Evolutionary conservation across 2,797 vertebrate species (phyloP).

Genomic region (Fistularia tabacaria): DNA sequence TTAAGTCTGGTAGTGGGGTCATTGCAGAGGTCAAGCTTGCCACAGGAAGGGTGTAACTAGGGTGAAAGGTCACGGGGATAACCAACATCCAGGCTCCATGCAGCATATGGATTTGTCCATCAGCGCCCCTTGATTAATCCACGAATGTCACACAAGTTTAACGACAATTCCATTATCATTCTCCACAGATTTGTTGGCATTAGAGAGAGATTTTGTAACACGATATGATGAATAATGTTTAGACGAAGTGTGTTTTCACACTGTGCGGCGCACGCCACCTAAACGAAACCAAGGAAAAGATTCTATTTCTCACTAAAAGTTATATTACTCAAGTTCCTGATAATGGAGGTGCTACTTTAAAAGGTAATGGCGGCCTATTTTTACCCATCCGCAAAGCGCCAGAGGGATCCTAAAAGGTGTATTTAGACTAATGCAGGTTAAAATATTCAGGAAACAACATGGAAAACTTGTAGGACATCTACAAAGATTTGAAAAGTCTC

Average conservation of each 20-base stretch:
- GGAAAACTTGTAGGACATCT: too few relatives aligned
- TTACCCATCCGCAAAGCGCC: too few relatives aligned
- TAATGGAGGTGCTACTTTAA: too few relatives aligned
- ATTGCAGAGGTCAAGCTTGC: constrained; percentile 53
- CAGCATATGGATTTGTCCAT: constrained; percentile 50
- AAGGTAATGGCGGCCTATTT: too few relatives aligned
- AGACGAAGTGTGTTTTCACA: constrained; percentile 3
- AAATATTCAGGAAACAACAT: too few relatives aligned
- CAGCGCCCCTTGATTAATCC: constrained; percentile 17
- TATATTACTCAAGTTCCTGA: too few relatives aligned
- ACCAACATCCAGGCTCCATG: constrained; percentile 15
- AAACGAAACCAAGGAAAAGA: too few relatives aligned
- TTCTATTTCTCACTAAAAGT: too few relatives aligned
- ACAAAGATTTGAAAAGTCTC: too few relatives aligned
- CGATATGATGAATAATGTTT: too few relatives aligned
- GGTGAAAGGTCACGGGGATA: constrained; percentile 57
- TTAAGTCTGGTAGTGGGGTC: constrained; percentile 45
- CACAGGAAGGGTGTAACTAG: constrained; percentile 40
- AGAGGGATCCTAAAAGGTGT: too few relatives aligned
- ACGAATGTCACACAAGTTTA: constrained; percentile 19
- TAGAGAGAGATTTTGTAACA: neutral
- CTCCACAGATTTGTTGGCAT: constrained; percentile 9
- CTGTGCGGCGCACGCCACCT: neutral
- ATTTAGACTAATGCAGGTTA: too few relatives aligned
- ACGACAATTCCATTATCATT: constrained; percentile 39